Base-by-base conservation (phyloP, 2,113 vertebrate species). In the Variabilichromis moorii region DNA sequence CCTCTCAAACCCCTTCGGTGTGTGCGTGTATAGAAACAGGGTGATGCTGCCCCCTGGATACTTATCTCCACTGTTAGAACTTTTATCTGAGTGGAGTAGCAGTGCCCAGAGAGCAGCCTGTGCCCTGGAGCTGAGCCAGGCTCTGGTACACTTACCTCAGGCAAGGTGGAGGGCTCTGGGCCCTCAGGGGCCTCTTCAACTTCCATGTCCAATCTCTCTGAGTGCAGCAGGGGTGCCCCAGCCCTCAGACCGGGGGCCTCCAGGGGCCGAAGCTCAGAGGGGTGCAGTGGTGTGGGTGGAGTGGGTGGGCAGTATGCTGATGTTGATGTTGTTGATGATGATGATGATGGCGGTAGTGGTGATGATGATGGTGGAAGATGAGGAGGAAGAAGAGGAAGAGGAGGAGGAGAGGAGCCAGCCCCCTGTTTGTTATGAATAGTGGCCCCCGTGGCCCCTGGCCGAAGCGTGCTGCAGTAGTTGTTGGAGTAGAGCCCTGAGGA, bases 401-500 rank as follows among this genome's bases (percentile, higher is more conserved):
- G 93, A 94, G 93, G 90, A 94, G 94, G 83, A 93, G 94, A 96
- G 82, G 96, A 96, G 89, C 94, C 95, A 82, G 90, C 93, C 94
- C 97, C 95, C 92, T 94, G 94, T 97, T 97, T 97, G 97, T 95
- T 95, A 95, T 97, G 96, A 95, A 95, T 91, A 92, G 95, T 94
- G 92, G 96, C 96, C 96, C 96, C 96, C 76, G 92, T 93, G 94
- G 95, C 96, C 96, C 96, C 96, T 92, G 95, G 96, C 94, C 26
- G 96, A 92, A 91, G 93, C 59, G 91, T 95, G 93, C 94, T 92
- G 96, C 92, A 93, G 96, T 92, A 96, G 97, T 95, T 95, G 95
- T 95, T 93, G 97, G 93, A 96, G 97, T 96, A 97, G 95, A 96
- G 96, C 96, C 97, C 97, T 98, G 97, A 97, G 97, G 97, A 97